Evolutionary conservation across 1,140 invertebrate genomes (phyloP), one percentile per base, ranked within the genome.

Genomic region (Bombus difficillimus): DNA sequence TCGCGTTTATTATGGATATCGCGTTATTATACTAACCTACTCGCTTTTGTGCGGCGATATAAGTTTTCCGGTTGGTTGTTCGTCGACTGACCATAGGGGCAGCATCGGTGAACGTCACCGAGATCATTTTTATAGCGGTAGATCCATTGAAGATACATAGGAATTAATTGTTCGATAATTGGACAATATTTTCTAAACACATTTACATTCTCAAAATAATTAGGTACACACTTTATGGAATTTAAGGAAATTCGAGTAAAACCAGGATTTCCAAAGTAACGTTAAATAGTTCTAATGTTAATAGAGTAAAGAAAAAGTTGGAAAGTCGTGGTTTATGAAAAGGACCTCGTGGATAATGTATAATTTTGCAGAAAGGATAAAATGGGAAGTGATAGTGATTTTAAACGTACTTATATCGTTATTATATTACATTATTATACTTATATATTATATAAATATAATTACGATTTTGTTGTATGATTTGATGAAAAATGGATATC

Each of bases 1-100:
- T 88, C 89, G 91, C 86, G 83, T 92, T 92, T 91, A 93, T 93
- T 92, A 86, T 89, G 90, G 88, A 90, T 92, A 92, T 93, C 92
- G 88, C 87, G 86, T 91, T 90, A 91, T 92, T 90, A 90, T 92
- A 92, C 84, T 90, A 86, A 90, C 82, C 77, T 86, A 86, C 73
- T 89, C 88, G 87, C 89, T 74, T 89, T 89, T 89, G 87, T 89
- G 81, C 88, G 90, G 79, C 88, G 90, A 91, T 89, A 91, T 91
- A 91, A 91, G 80, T 91, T 91, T 89, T 91, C 90, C 90, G 90
- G 87, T 77, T 75, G 86, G 43, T 81, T 64, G 73, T 81, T 68
- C 28, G 76, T 77, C 73, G 68, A 86, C 66, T 18, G 8, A 64
- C 59, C 47, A 28, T 59, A 22, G 83, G 83, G 57, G 13, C 43